Conservation (phyloP, 2,113 vertebrate genomes). For the Anarrhichthys ocellatus region DNA sequence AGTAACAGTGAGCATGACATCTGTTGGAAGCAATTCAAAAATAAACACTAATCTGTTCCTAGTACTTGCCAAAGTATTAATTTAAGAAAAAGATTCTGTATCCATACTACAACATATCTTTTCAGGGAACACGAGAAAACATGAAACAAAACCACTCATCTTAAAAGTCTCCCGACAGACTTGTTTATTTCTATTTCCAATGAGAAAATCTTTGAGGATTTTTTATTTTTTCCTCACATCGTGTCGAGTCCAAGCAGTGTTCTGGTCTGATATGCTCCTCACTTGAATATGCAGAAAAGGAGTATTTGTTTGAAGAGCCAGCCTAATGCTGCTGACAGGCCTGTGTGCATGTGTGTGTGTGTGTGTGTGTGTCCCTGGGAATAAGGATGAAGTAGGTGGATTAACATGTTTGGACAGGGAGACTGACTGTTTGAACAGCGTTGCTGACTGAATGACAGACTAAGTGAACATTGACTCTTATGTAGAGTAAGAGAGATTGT, state of each 20-base stretch:
- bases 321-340: constrained; percentile 42
- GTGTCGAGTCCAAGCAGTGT: constrained; percentile 22
- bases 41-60: constrained; percentile 1
- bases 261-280: constrained; percentile 28
- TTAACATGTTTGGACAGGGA: constrained; percentile 81
- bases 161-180: neutral
- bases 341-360: neutral
- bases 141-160: constrained; percentile 14
- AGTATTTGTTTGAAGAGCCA: constrained; percentile 55
- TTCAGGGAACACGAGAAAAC: neutral
- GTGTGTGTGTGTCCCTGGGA: neutral
- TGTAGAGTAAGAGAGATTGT: constrained; percentile 37
- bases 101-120: constrained; percentile 2
- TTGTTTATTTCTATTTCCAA: constrained; percentile 37
- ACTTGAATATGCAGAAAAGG: constrained; percentile 59
- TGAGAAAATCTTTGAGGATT: constrained; percentile 12
- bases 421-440: constrained; percentile 75
- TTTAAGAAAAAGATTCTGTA: neutral
- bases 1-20: neutral
- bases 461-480: constrained; percentile 61
- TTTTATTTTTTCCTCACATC: neutral
- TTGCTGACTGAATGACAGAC: constrained; percentile 55
- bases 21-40: neutral
- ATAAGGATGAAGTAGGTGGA: constrained; percentile 75
- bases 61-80: neutral